Evolutionary conservation across 2,797 vertebrate genomes (phyloP), one percentile per base, ranked within the genome.

Genomic region (Danionella dracula): DNA sequence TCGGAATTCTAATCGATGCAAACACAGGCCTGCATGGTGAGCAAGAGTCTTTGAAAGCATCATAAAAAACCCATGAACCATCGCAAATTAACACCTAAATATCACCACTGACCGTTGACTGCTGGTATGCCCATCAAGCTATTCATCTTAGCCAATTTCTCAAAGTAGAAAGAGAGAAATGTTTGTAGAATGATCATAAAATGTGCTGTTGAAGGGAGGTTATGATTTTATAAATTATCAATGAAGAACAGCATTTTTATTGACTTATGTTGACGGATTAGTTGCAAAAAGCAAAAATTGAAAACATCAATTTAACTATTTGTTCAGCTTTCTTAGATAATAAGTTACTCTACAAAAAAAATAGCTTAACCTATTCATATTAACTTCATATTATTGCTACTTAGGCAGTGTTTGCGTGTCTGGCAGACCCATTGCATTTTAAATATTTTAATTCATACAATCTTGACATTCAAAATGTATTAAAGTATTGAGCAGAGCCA

Each of bases 1-100:
- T 66, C 63, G 46, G 31, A 66, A 56, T 56, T 51, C 6, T 37
- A 56, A 66, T 66, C 63, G n/a, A 66, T 66, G 42, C 51, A 38
- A 38, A 66, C 23, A 56, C 34, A 48, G 38, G 63, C 42, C 32
- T 23, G 38, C 13, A 13, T 16, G 40, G 15, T 38, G 63, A 12
- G 8, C 34, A 46, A 46, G 13, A n/a, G 32, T 37, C 31, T 46
- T 46, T 37, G 31, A 65, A 65, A 55, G 23, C 40, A 29, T 56
- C 32, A 48, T 20, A 48, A 48, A 56, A 15, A 66, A 54, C 61
- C 23, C 12, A 5, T 21, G 37, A 42, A 56, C 8, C 42, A 48
- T 56, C 42, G 38, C 17, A 48, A 46, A 56, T 15, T 38, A 66
- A 38, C 11, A 38, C 3, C 13, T 54, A 44, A 54, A 64, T 23